Conservation (phyloP, 2,888 invertebrate genomes). For the Euproctis similis region DNA sequence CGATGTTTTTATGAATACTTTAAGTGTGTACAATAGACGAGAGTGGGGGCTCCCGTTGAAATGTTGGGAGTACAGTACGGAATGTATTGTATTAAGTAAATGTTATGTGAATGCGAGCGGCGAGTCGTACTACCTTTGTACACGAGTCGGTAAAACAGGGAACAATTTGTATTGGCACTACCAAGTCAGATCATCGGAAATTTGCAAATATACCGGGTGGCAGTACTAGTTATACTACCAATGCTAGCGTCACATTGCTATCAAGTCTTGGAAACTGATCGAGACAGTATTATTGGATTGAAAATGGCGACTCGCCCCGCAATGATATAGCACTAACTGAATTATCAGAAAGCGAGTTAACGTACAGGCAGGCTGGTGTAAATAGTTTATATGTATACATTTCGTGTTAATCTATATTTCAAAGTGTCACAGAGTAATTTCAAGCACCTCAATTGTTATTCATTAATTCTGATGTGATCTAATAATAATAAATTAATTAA, state of each 20-base stretch:
- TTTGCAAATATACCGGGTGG: no score
- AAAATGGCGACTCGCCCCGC: no score
- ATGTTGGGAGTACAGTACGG: conserved; percentile 10
- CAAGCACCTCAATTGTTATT: conserved; percentile 55
- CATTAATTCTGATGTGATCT: conserved; percentile 55
- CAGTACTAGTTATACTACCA: no score
- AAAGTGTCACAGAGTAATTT: conserved; percentile 58
- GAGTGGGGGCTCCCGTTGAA: conserved; percentile 8
- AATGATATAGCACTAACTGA: no score
- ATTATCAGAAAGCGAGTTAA: no score
- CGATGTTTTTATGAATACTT: conserved; percentile 25
- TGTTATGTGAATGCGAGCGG: conserved; percentile 8
- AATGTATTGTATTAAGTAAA: conserved; percentile 17
- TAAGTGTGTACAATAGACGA: conserved; percentile 14
- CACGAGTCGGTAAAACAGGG: no score
- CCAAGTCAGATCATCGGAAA: no score
- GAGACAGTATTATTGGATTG: no score
- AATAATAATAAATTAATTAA: no score
- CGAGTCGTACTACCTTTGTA: conserved; percentile 1
- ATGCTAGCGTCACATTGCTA: no score
- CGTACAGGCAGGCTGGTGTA: conserved; percentile 46
- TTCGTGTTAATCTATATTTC: conserved; percentile 58
- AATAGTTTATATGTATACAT: conserved; percentile 69
- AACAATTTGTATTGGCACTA: no score
- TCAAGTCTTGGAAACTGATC: no score